Evolutionary conservation across 1,140 invertebrate genomes (phyloP), one percentile per base, ranked within the genome.

Genomic region (Panagrolaimus sp.): DNA sequence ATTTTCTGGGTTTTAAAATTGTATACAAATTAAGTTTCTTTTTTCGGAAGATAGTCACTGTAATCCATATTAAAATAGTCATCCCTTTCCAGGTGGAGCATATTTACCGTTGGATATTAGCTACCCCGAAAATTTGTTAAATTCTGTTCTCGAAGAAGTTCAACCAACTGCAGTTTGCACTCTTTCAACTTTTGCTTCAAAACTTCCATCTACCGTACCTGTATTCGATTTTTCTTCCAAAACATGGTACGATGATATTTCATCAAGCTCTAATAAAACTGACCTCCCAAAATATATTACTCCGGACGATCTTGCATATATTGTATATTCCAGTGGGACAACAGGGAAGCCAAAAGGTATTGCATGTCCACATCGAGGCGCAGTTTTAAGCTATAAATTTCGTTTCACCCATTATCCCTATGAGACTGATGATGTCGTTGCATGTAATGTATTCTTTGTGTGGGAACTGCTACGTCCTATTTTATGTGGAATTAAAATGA

Each of bases 271-370:
- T 9, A 68, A 42, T 69, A 38, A 38, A 2, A 23, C 69, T 11
- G 16, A 63, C 5, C 44, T 69, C 9, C 68, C 69, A 14, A 64
- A 64, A 5, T 51, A 68, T 7, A 64, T 80, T 1, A 66, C 70
- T 16, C 53, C 83, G 27, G 82, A 85, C 72, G 85, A 84, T 77
- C 74, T 87, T 47, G 86, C 86, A 7, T 86, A 86, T 74, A 81
- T 84, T 23, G 85, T 85, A 0, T 86, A 85, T 68, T 85, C 84
- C 1, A 87, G 86, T 11, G 86, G 86, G 2, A 87, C 86, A 8
- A 87, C 86, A n/a, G 86, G 86, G 25, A 85, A 84, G 76, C 86
- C 86, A 13, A 87, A 87, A 83, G 86, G 85, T 9, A 85, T 86
- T n/a, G 77, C 78, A 71, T 85, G 85, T 72, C 85, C 85, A 5